These are phyloP conservation scores for Echinops telfairi DNA, from an alignment of 2,113 vertebrate genomes.

Conservation along the genomic window DNA sequence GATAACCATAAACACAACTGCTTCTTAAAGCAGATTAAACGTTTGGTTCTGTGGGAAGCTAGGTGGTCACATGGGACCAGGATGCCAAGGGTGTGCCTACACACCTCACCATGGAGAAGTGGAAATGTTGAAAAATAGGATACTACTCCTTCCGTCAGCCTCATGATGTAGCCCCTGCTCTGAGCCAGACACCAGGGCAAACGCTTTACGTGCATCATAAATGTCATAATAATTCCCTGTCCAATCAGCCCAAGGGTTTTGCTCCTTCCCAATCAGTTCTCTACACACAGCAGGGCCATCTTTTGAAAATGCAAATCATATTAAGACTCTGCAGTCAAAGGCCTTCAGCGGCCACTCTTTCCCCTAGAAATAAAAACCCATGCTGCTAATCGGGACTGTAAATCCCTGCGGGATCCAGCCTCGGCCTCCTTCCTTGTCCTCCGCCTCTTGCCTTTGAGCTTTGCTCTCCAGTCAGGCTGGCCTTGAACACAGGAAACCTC, in stretches of 20 bases:
- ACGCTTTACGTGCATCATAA: accelerated
- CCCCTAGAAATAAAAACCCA: background rate
- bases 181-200: background rate
- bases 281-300: background rate
- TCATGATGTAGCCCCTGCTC: background rate
- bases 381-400: background rate
- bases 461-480: accelerated
- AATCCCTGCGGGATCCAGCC: background rate
- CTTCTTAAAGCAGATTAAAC: background rate
- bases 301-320: background rate
- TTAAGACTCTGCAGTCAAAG: background rate
- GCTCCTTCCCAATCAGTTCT: background rate
- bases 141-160: too few species aligned
- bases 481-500: background rate
- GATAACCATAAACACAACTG: background rate
- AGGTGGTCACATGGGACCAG: background rate
- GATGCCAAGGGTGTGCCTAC: background rate
- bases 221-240: background rate
- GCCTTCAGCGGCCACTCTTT: background rate
- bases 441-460: background rate
- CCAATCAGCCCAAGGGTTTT: too few species aligned
- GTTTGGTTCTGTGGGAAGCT: background rate
- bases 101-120: background rate
- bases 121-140: background rate
- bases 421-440: background rate